These are phyloP conservation scores for Tychaedon coryphoeus DNA, from an alignment of 2,113 vertebrate species.

Conservation along the genomic window DNA sequence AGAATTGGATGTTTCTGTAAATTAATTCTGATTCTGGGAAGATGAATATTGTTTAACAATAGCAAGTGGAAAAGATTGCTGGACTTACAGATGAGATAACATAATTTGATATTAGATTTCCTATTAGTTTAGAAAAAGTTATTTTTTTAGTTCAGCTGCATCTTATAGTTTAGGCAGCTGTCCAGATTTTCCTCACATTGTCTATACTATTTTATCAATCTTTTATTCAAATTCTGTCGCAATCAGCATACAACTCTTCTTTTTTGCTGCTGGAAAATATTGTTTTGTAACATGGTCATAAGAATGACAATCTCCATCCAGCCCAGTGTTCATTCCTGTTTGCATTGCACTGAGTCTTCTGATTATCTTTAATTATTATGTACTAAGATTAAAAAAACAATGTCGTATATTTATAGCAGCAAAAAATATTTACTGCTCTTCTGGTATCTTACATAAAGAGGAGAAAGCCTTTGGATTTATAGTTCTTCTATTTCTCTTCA, in stretches of 20 bases:
- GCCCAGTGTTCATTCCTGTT: background rate
- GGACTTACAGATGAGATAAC: background rate
- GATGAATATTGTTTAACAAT: background rate
- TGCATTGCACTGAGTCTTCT: background rate
- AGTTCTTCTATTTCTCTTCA: background rate
- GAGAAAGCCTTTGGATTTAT: background rate
- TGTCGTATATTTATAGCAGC: background rate
- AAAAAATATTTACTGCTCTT: background rate
- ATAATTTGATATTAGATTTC: background rate
- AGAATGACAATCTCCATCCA: background rate
- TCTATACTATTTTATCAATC: background rate
- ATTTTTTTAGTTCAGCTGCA: background rate
- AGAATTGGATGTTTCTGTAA: background rate
- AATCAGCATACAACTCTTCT: background rate
- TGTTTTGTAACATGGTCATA: background rate
- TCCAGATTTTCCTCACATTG: background rate
- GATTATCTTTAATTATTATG: background rate
- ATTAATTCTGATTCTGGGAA: background rate
- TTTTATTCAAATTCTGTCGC: background rate
- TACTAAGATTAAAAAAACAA: background rate
- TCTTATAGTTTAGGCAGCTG: background rate
- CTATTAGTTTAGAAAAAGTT: background rate
- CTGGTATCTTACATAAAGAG: background rate
- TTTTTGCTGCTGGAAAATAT: background rate
- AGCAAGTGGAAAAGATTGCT: background rate